Conservation (phyloP, 2,888 invertebrate genomes). For the Saturnia japonica region DNA sequence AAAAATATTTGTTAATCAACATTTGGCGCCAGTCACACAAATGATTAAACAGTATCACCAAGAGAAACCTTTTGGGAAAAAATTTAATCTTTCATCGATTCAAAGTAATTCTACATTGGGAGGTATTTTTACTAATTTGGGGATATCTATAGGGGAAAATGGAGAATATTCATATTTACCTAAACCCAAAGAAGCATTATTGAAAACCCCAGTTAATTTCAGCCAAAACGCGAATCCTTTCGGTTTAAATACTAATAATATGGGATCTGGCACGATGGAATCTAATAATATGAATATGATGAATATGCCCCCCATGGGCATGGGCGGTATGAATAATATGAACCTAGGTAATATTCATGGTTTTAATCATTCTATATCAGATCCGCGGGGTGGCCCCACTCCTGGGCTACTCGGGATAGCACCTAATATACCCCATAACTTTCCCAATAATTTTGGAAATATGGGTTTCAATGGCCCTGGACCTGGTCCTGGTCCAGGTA, state of each 20-base stretch:
- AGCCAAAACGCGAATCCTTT: slow-evolving; percentile 63
- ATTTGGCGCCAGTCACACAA: slow-evolving; percentile 83
- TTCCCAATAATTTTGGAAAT: slow-evolving; percentile 69
- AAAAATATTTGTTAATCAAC: slow-evolving; percentile 87
- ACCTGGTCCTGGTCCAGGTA: slow-evolving; percentile 50
- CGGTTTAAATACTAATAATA: slow-evolving; percentile 56
- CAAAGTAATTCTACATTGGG: slow-evolving; percentile 78
- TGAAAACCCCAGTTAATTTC: slow-evolving; percentile 70
- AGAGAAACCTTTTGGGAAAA: slow-evolving; percentile 78
- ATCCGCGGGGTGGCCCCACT: slow-evolving; percentile 73
- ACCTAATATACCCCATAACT: slow-evolving; percentile 79
- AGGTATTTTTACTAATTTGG: slow-evolving; percentile 84
- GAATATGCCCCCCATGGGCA: slow-evolving; percentile 70
- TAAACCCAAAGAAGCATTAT: slow-evolving; percentile 72
- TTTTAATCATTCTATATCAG: slow-evolving; percentile 70
- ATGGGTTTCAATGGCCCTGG: slow-evolving; percentile 73
- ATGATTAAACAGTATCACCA: slow-evolving; percentile 84
- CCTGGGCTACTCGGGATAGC: slow-evolving; percentile 83
- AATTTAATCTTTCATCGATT: slow-evolving; percentile 78
- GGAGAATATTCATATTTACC: slow-evolving; percentile 79
- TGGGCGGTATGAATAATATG: slow-evolving; percentile 70
- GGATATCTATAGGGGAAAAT: slow-evolving; percentile 81
- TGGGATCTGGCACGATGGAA: slow-evolving; percentile 57
- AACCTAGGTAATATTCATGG: slow-evolving; percentile 68
- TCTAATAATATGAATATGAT: slow-evolving; percentile 67